phyloP scores from a whole-genome alignment of 2,888 invertebrate species.

The Parochlus steinenii region DNA sequence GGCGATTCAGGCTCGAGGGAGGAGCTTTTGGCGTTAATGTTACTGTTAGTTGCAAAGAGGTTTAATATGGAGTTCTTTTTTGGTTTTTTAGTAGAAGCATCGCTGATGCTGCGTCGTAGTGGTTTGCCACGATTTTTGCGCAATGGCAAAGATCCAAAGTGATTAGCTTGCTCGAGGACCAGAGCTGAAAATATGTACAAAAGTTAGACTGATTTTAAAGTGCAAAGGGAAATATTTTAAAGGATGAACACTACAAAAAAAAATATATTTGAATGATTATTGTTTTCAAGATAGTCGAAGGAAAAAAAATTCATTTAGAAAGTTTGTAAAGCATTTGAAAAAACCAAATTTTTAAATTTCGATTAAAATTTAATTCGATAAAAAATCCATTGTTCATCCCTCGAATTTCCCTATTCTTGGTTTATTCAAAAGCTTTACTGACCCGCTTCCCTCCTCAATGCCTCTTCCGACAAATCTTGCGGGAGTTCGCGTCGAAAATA shows the following conservation, averaged over 20 bases:
- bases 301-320: neutral
- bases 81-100: constrained; percentile 33
- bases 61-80: constrained; percentile 49
- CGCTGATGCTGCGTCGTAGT: constrained; percentile 39
- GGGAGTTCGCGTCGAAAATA: constrained; percentile 41
- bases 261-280: neutral
- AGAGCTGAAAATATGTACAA: neutral
- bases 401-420: neutral
- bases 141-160: constrained; percentile 51
- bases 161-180: constrained; percentile 33
- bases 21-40: constrained; percentile 1
- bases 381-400: neutral
- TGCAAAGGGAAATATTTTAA: neutral
- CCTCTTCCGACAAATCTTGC: constrained; percentile 49
- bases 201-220: neutral
- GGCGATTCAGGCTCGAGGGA: constrained; percentile 36
- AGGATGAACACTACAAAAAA: neutral
- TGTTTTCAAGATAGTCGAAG: neutral
- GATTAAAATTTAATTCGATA: neutral
- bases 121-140: constrained; percentile 37
- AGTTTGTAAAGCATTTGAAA: neutral
- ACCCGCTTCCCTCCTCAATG: constrained; percentile 57
- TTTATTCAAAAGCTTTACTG: neutral
- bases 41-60: constrained; percentile 32
- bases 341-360: neutral